These are phyloP conservation scores for Spinus pinus DNA, from an alignment of 2,797 vertebrate species.

Conservation along the genomic window DNA sequence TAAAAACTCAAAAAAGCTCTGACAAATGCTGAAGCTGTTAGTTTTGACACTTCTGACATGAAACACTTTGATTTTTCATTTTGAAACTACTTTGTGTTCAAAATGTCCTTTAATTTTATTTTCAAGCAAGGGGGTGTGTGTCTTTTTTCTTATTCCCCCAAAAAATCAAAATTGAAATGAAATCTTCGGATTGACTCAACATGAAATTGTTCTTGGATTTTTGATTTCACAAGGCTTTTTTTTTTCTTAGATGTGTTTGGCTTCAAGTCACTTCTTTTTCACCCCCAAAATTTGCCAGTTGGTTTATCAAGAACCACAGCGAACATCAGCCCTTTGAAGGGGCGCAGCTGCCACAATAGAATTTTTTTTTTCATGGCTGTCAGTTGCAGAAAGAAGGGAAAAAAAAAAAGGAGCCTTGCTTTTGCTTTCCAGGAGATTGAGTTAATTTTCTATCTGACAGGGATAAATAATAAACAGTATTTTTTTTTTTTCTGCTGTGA, in stretches of 20 bases:
- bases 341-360: background rate
- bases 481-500: background rate
- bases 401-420: background rate
- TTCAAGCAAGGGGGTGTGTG: conserved; percentile 51
- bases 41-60: conserved; percentile 72
- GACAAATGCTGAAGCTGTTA: conserved; percentile 72
- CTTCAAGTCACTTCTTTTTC: background rate
- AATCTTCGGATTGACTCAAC: conserved; percentile 31
- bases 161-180: conserved; percentile 57
- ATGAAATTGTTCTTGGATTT: conserved; percentile 40
- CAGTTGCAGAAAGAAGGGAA: background rate
- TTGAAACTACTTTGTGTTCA: conserved; percentile 70
- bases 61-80: conserved; percentile 71
- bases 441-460: conserved; percentile 39
- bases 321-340: background rate
- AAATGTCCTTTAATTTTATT: conserved; percentile 72
- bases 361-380: background rate
- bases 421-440: conserved; percentile 27
- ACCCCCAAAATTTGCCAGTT: background rate
- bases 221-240: background rate
- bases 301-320: background rate
- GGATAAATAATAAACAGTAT: conserved; percentile 46
- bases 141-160: background rate
- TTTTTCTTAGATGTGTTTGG: background rate
- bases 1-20: conserved; percentile 70